These are phyloP conservation scores for Perizoma affinitatum DNA, from an alignment of 2,888 invertebrate species.

Conservation along the genomic window DNA sequence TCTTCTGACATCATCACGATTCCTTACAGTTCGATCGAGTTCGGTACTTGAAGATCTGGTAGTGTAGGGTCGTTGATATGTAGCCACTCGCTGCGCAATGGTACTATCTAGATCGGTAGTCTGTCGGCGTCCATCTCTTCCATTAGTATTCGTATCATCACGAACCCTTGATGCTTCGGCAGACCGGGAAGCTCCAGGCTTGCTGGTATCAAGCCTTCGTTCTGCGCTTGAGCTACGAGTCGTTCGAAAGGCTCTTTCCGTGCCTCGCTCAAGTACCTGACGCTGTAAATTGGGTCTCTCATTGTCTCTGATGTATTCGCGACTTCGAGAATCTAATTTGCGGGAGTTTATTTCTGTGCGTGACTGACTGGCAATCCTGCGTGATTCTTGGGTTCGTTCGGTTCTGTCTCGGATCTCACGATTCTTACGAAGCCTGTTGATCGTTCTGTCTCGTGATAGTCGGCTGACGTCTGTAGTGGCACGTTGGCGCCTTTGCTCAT, in stretches of 20 bases:
- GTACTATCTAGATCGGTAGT: conserved; percentile 4
- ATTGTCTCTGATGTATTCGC: conserved; percentile 9
- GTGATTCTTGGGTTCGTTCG: conserved; percentile 17
- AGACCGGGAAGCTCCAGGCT: conserved; percentile 13
- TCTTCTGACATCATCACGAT: conserved; percentile 9
- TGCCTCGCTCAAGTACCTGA: conserved; percentile 13
- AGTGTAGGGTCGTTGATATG: conserved; percentile 1
- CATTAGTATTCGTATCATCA: conserved; percentile 14
- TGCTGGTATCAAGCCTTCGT: conserved; percentile 10
- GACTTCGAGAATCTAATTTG: conserved; percentile 7
- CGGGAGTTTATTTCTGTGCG: conserved; percentile 2
- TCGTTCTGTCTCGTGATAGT: conserved; percentile 6
- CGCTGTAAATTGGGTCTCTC: conserved; percentile 14
- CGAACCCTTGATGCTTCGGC: conserved; percentile 13
- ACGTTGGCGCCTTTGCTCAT: conserved; percentile 19
- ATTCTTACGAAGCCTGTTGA: conserved; percentile 6
- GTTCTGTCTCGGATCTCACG: conserved; percentile 5
- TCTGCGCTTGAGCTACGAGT: conserved; percentile 19
- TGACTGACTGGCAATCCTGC: conserved; percentile 9
- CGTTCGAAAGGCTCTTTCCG: conserved; percentile 6
- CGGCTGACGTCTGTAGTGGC: conserved; percentile 2
- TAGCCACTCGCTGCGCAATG: conserved; percentile 2
- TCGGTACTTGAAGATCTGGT: background rate
- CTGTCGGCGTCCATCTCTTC: conserved; percentile 12
- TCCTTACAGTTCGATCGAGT: conserved; percentile 9